Conservation (phyloP, 2,888 invertebrate genomes). For the Drosophila atroscutellata region DNA sequence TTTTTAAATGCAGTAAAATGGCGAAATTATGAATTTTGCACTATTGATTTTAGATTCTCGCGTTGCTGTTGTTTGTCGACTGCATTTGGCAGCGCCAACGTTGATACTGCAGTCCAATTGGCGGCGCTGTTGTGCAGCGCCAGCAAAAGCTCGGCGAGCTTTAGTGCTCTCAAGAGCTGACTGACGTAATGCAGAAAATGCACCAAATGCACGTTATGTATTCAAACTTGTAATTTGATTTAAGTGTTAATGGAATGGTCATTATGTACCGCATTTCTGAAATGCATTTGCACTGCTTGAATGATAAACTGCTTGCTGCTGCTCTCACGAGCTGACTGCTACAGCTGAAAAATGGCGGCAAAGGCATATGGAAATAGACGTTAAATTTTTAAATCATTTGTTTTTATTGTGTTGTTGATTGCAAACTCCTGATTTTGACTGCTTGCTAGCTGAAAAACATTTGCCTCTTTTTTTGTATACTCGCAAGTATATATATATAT, state of each 20-base stretch:
- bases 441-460: slow-evolving; percentile 55
- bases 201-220: slow-evolving; percentile 4
- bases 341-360: neutral
- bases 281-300: neutral
- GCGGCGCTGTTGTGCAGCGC: slow-evolving; percentile 23
- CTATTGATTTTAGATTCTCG: slow-evolving; percentile 71
- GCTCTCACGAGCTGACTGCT: neutral
- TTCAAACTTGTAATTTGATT: slow-evolving; percentile 54
- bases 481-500: slow-evolving; percentile 39
- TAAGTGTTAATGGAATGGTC: slow-evolving; percentile 69
- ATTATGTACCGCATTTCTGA: slow-evolving; percentile 41
- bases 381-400: neutral
- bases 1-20: slow-evolving; percentile 28
- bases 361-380: neutral
- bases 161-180: slow-evolving; percentile 35
- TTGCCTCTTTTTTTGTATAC: slow-evolving; percentile 40
- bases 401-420: slow-evolving; percentile 4
- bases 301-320: slow-evolving; percentile 15
- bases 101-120: slow-evolving; percentile 51
- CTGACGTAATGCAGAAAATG: slow-evolving; percentile 4
- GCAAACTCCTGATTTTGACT: slow-evolving; percentile 3
- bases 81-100: slow-evolving; percentile 53
- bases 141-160: slow-evolving; percentile 45
- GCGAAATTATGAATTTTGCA: neutral
- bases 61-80: slow-evolving; percentile 34